These are phyloP conservation scores for Drosophila eugracilis DNA, from an alignment of 1,140 invertebrate genomes.

Conservation along the genomic window DNA sequence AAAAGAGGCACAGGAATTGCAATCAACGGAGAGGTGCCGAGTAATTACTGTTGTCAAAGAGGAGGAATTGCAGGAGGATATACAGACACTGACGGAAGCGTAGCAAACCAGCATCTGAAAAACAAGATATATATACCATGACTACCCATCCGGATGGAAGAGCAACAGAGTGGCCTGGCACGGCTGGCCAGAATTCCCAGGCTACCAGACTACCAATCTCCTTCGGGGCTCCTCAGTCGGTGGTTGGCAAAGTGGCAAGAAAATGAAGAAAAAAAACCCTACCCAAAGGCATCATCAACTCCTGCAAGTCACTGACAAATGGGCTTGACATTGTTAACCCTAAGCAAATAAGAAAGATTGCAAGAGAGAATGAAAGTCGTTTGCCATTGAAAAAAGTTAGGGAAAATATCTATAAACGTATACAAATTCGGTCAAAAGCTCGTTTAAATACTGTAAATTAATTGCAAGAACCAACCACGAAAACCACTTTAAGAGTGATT, in stretches of 20 bases:
- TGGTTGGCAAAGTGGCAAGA: constrained; percentile 21
- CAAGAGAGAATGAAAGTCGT: background rate
- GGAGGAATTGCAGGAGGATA: background rate
- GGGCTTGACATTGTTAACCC: constrained; percentile 44
- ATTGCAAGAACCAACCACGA: background rate
- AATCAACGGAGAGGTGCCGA: constrained; percentile 62
- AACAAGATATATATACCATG: constrained; percentile 7
- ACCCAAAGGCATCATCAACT: constrained; percentile 11
- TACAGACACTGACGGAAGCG: constrained; percentile 14
- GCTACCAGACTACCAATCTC: constrained; percentile 10
- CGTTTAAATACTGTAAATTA: no score
- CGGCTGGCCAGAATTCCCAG: constrained; percentile 13
- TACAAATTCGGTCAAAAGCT: no score
- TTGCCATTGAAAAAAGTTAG: background rate
- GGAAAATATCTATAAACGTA: background rate
- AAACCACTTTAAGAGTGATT: background rate
- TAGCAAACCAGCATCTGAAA: background rate
- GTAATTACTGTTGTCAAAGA: constrained; percentile 52
- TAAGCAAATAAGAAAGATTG: constrained; percentile 23
- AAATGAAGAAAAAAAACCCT: constrained; percentile 23
- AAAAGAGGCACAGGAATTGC: constrained; percentile 4
- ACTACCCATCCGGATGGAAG: constrained; percentile 12
- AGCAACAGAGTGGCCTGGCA: constrained; percentile 47
- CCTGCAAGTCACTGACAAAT: constrained; percentile 50
- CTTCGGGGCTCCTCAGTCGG: constrained; percentile 6